phyloP scores from a whole-genome alignment of 2,797 vertebrate genomes.

The Notamacropus eugenii region DNA sequence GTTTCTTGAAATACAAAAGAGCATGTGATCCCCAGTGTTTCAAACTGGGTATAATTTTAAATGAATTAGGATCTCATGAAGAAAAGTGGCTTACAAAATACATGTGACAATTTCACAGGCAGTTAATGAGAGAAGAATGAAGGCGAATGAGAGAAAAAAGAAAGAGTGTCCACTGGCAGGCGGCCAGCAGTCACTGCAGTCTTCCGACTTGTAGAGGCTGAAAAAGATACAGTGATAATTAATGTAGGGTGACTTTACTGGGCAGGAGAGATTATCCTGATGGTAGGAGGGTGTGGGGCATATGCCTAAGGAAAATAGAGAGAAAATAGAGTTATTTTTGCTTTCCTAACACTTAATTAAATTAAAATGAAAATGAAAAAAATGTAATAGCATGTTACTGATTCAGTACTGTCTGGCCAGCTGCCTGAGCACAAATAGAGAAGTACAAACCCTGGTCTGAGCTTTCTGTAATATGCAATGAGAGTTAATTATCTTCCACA shows the following conservation, averaged over 20 bases:
- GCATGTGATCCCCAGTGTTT: slow-evolving; percentile 63
- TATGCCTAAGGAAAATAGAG: slow-evolving; percentile 65
- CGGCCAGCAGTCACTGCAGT: slow-evolving; percentile 60
- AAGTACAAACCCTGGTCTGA: slow-evolving; percentile 53
- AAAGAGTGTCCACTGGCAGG: slow-evolving; percentile 75
- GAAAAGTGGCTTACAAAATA: slow-evolving; percentile 68
- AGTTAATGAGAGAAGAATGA: slow-evolving; percentile 80
- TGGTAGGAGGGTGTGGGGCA: slow-evolving; percentile 33
- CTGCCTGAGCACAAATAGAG: slow-evolving; percentile 62
- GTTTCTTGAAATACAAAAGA: slow-evolving; percentile 70
- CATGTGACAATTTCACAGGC: slow-evolving; percentile 80
- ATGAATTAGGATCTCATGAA: slow-evolving; percentile 73
- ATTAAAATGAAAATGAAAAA: slow-evolving; percentile 70
- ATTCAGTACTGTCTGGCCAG: slow-evolving; percentile 70
- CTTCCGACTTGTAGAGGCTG: slow-evolving; percentile 68
- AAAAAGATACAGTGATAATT: slow-evolving; percentile 72
- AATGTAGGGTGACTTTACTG: slow-evolving; percentile 69
- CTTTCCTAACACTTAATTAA: slow-evolving; percentile 73
- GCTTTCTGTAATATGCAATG: slow-evolving; percentile 56
- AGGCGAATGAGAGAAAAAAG: slow-evolving; percentile 74
- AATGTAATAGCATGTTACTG: slow-evolving; percentile 70
- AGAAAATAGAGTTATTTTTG: slow-evolving; percentile 68
- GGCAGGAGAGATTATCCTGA: slow-evolving; percentile 74
- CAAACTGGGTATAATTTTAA: slow-evolving; percentile 75
- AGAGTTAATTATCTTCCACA: slow-evolving; percentile 68